A percentile compares a stretch with the other conserved stretches of the same genome.
phyloP scores from a whole-genome alignment of 2,888 invertebrate species.

The Imbricaverruca yamaguchii region DNA sequence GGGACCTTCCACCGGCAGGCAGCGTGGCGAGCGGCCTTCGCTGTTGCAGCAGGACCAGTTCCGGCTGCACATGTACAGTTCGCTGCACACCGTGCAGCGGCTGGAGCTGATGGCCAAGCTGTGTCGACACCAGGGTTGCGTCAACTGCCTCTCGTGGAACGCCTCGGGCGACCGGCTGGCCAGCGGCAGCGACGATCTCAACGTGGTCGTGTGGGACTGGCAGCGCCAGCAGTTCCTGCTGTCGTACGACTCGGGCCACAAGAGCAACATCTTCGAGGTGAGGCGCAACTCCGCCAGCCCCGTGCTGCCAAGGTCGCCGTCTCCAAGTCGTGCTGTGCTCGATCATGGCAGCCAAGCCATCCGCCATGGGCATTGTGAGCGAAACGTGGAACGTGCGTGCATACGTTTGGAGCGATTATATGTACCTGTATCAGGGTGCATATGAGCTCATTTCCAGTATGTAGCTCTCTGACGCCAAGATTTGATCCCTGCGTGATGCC shows the following conservation, averaged over 20 bases:
- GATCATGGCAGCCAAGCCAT: background rate
- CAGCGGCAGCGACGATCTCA: slow-evolving; percentile 84
- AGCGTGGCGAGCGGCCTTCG: slow-evolving; percentile 4
- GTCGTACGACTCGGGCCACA: slow-evolving; percentile 70
- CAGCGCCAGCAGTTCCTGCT: slow-evolving; percentile 57
- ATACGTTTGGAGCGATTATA: background rate
- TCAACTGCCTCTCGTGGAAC: slow-evolving; percentile 32
- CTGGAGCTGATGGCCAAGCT: slow-evolving; percentile 68
- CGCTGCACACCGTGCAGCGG: slow-evolving; percentile 54
- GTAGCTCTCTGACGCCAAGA: too few species aligned
- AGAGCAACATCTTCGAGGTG: slow-evolving; percentile 76
- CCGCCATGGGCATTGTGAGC: background rate
- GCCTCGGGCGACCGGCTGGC: slow-evolving; percentile 43
- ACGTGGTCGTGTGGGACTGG: slow-evolving; percentile 88
- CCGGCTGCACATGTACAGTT: slow-evolving; percentile 28
- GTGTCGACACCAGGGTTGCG: slow-evolving; percentile 55
- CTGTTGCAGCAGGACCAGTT: slow-evolving; percentile 16
- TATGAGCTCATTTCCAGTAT: background rate
- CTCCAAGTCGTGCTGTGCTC: too few species aligned
- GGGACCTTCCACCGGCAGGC: background rate
- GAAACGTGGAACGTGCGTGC: background rate
- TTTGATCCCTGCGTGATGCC: too few species aligned
- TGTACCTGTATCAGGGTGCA: background rate
- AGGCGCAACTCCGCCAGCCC: background rate
- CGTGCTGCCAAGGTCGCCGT: too few species aligned